Evolutionary conservation across 2,888 invertebrate genomes (phyloP), one percentile per base, ranked within the genome.

Genomic region (Caenorhabditis macrosperma): DNA sequence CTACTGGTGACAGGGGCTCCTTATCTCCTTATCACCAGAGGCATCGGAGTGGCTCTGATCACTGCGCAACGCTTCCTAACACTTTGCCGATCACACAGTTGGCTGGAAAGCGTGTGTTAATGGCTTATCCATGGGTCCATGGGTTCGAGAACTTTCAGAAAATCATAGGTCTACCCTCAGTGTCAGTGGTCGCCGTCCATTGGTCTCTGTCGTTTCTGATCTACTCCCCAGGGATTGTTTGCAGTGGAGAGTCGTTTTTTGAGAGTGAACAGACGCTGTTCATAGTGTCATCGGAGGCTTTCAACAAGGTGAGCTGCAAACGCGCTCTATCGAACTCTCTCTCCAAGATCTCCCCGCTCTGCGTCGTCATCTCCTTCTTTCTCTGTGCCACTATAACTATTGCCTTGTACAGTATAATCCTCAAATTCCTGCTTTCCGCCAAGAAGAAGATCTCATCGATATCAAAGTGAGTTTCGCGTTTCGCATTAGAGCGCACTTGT

Each of bases 291-390:
- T 30, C 54, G 17, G 54, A 30, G 1, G 4, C 6, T 7, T 52
- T 52, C n/a, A 24, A 52, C 12, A 26, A 22, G 26, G 24, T n/a
- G n/a, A n/a, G n/a, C 55, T 67, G 46, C 15, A 67, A 35, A 33
- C 0, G 7, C 22, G 22, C 20, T 17, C 20, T 0, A 22, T 35
- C 33, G 4, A 35, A 35, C 0, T 35, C 15, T 30, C 7, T n/a
- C n/a, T n/a, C n/a, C n/a, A n/a, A n/a, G n/a, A n/a, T 55, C 20
- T 35, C 33, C 3, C 33, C 55, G 2, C 35, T 55, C 35, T 55
- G 35, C 20, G 35, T 55, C 17, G 22, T 35, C 35, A 30, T 22
- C n/a, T 28, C 35, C 22, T 55, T 35, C 33, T 10, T 20, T 9
- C 20, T 20, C 0, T n/a, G n/a, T n/a, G 12, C 35, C 22, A 2